Conservation (phyloP, 2,797 vertebrate species). For the Chaenodraco wilsoni region DNA sequence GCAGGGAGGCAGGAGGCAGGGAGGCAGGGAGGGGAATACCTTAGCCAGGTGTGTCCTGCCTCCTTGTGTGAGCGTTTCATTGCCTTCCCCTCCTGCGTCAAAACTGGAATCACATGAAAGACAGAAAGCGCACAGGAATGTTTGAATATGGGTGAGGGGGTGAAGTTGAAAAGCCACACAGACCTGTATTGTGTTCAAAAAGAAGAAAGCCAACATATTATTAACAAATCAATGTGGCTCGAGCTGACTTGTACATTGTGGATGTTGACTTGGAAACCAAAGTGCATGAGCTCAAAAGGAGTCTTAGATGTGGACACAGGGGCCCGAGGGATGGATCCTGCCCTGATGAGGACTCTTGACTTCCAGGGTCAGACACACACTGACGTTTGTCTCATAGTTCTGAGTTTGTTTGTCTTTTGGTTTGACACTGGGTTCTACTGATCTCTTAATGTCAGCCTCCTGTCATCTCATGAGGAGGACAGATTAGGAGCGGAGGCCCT, state of each 20-base stretch:
- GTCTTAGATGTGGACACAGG: constrained; percentile 41
- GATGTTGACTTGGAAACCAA: constrained; percentile 56
- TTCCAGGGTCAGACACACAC: constrained; percentile 44
- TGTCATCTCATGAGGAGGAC: constrained; percentile 34
- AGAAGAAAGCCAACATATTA: constrained; percentile 12
- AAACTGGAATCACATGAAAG: constrained; percentile 18
- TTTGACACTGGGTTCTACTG: constrained; percentile 4
- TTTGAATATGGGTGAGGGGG: constrained; percentile 7
- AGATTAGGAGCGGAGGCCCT: constrained; percentile 86
- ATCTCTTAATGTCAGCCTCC: constrained; percentile 14
- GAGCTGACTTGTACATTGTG: constrained; percentile 51
- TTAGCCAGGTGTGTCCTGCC: constrained; percentile 63
- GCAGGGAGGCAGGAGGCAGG: constrained; percentile 9
- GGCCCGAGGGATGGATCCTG: constrained; percentile 50
- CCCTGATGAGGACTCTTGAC: constrained; percentile 45
- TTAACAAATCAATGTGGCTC: constrained; percentile 42
- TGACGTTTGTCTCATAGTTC: constrained; percentile 34
- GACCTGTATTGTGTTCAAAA: constrained; percentile 29
- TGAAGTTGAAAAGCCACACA: constrained; percentile 19
- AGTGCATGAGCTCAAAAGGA: constrained; percentile 31
- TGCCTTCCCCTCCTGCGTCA: constrained; percentile 19
- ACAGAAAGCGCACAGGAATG: constrained; percentile 33
- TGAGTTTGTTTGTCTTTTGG: constrained; percentile 36
- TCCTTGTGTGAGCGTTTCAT: constrained; percentile 2
- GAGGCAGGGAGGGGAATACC: constrained; percentile 50